These are phyloP conservation scores for Parnassius mnemosyne DNA, from an alignment of 2,888 invertebrate species.

Conservation along the genomic window DNA sequence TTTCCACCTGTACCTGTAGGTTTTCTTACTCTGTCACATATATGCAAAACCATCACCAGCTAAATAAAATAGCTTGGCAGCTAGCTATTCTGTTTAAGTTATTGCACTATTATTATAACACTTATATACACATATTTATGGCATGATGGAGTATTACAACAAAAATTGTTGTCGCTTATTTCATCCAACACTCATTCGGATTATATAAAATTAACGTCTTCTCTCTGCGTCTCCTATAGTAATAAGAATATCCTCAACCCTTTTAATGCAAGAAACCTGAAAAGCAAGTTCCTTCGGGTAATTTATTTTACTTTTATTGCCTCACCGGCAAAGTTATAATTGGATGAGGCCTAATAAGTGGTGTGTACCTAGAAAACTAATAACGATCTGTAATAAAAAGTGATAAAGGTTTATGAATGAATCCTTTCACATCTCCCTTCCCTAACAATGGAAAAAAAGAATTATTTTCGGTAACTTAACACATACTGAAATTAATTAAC, in stretches of 20 bases:
- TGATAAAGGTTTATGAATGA: constrained; percentile 41
- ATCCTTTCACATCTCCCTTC: constrained; percentile 43
- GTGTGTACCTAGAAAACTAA: constrained; percentile 33
- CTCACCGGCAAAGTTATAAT: constrained; percentile 41
- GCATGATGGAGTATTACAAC: too few relatives aligned
- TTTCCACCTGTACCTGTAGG: too few relatives aligned
- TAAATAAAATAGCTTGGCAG: too few relatives aligned
- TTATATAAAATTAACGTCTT: constrained; percentile 42
- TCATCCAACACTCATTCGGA: neutral
- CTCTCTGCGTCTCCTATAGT: constrained; percentile 40
- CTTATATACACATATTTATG: too few relatives aligned
- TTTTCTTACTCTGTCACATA: too few relatives aligned
- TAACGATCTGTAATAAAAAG: constrained; percentile 38
- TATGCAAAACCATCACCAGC: too few relatives aligned
- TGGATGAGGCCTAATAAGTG: constrained; percentile 30
- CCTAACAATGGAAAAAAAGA: constrained; percentile 44
- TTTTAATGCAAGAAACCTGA: constrained; percentile 43
- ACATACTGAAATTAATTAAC: constrained; percentile 70
- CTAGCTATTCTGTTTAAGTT: too few relatives aligned
- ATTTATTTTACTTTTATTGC: constrained; percentile 48
- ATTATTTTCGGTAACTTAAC: constrained; percentile 71
- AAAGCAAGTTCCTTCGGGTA: constrained; percentile 40
- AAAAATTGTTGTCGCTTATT: too few relatives aligned
- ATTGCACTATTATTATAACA: too few relatives aligned
- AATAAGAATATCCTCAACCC: constrained; percentile 50